phyloP scores from a whole-genome alignment of 1,140 invertebrate species.

The Heliconius eleuchia region DNA sequence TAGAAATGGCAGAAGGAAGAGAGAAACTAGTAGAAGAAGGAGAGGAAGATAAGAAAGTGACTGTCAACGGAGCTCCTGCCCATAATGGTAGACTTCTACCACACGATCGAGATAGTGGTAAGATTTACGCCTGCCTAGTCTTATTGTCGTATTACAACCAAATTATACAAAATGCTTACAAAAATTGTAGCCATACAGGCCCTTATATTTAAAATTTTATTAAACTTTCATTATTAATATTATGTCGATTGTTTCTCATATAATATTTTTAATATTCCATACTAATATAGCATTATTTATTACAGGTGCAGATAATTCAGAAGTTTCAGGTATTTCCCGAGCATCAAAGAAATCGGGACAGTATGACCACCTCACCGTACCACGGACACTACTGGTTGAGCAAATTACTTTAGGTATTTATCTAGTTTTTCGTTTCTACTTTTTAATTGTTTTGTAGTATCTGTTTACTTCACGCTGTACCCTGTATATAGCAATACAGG shows the following conservation, averaged over 20 bases:
- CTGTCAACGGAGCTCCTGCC: conserved; percentile 54
- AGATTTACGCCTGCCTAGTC: background rate
- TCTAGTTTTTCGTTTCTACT: background rate
- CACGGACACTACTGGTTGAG: conserved; percentile 88
- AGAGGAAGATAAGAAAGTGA: conserved; percentile 69
- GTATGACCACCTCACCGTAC: conserved; percentile 89
- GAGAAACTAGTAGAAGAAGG: conserved; percentile 73
- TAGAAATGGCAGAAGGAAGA: conserved; percentile 71
- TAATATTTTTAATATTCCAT: too few species aligned
- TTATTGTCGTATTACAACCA: too few species aligned
- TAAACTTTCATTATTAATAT: too few species aligned
- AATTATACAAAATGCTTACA: too few species aligned
- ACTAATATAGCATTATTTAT: conserved; percentile 14
- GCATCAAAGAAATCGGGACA: conserved; percentile 85
- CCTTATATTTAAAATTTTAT: too few species aligned
- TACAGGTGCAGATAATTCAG: conserved; percentile 86
- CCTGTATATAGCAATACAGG: too few species aligned
- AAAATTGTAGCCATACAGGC: too few species aligned
- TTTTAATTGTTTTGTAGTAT: too few species aligned
- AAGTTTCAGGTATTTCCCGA: conserved; percentile 88
- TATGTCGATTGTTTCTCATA: too few species aligned
- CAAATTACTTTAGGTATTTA: conserved; percentile 86
- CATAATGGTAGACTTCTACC: conserved; percentile 64
- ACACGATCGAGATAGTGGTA: conserved; percentile 66
- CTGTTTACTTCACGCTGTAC: too few species aligned